Percentiles rank a stretch among this genome's conserved stretches.
Evolutionary conservation across 1,140 invertebrate genomes (phyloP).

Genomic region (Tetramorium alpestre): DNA sequence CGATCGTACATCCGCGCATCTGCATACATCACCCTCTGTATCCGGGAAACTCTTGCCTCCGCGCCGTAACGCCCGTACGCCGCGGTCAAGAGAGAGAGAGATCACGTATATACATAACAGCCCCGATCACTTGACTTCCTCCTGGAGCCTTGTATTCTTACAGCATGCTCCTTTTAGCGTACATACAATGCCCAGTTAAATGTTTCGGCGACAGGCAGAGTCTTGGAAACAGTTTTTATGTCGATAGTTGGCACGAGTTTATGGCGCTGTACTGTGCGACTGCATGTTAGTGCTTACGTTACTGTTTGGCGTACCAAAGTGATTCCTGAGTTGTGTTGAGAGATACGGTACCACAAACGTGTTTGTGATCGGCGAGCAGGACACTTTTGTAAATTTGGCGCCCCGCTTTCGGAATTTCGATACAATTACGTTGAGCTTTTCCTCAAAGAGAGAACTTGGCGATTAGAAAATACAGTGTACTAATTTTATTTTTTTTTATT

Average conservation of each 20-base stretch:
- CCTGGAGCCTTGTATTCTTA: slow-evolving; percentile 75
- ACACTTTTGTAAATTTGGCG: slow-evolving; percentile 20
- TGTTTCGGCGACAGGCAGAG: slow-evolving; percentile 68
- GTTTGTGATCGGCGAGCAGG: slow-evolving; percentile 61
- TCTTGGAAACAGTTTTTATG: slow-evolving; percentile 72
- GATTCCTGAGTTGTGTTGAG: slow-evolving; percentile 65
- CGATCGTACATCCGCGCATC: not conserved
- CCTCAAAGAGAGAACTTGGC: not conserved
- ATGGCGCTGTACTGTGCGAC: slow-evolving; percentile 78
- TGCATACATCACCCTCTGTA: not conserved
- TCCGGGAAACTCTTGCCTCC: not conserved
- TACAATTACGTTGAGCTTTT: no score
- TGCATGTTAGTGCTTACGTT: slow-evolving; percentile 81
- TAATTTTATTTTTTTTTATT: not conserved
- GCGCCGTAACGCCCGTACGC: not conserved
- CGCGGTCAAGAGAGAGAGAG: not conserved
- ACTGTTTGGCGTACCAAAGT: slow-evolving; percentile 73
- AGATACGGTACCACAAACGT: slow-evolving; percentile 50
- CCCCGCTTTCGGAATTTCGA: not conserved
- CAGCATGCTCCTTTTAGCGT: slow-evolving; percentile 77
- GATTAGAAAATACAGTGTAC: not conserved
- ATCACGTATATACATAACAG: slow-evolving; percentile 71
- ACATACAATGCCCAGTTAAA: slow-evolving; percentile 68
- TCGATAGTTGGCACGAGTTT: slow-evolving; percentile 80
- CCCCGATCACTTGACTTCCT: slow-evolving; percentile 71